These are phyloP conservation scores for Cercocebus atys DNA, from an alignment of 2,113 vertebrate genomes.

Conservation along the genomic window DNA sequence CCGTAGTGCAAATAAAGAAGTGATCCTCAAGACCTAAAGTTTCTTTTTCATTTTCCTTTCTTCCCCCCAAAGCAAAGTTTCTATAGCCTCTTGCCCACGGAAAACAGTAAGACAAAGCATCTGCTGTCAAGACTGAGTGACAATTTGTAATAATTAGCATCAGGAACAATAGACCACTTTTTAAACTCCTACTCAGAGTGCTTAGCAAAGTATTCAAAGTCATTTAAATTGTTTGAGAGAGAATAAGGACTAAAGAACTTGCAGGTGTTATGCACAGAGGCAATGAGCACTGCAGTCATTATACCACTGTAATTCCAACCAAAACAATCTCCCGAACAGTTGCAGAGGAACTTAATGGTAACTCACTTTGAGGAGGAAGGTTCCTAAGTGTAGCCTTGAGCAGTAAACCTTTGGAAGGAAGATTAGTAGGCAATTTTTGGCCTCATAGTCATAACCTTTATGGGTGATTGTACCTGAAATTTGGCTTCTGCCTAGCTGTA, in stretches of 20 bases:
- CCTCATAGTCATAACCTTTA: constrained; percentile 41
- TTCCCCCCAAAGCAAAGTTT: neutral
- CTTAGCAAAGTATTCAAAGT: constrained; percentile 57
- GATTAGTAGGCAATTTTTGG: constrained; percentile 12
- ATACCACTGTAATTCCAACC: constrained; percentile 62
- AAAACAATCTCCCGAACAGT: constrained; percentile 45
- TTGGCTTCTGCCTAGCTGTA: constrained; percentile 18
- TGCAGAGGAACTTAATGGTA: constrained; percentile 47
- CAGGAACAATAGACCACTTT: constrained; percentile 23
- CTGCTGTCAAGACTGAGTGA: constrained; percentile 20
- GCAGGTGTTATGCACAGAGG: constrained; percentile 53
- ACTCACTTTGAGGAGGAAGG: constrained; percentile 52
- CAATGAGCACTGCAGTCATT: constrained; percentile 21
- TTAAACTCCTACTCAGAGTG: constrained; percentile 34
- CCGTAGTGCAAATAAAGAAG: neutral
- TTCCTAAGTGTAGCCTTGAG: constrained; percentile 59
- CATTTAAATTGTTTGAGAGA: constrained; percentile 24
- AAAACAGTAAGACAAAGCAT: constrained; percentile 5
- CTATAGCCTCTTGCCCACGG: neutral
- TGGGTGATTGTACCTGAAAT: constrained; percentile 48
- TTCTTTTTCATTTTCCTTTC: neutral
- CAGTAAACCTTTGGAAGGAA: constrained; percentile 47
- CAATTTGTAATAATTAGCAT: constrained; percentile 50
- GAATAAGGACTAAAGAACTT: constrained; percentile 59
- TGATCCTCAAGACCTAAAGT: neutral